These are phyloP conservation scores for Eubasilissa splendida DNA, from an alignment of 2,888 invertebrate species.

Conservation along the genomic window DNA sequence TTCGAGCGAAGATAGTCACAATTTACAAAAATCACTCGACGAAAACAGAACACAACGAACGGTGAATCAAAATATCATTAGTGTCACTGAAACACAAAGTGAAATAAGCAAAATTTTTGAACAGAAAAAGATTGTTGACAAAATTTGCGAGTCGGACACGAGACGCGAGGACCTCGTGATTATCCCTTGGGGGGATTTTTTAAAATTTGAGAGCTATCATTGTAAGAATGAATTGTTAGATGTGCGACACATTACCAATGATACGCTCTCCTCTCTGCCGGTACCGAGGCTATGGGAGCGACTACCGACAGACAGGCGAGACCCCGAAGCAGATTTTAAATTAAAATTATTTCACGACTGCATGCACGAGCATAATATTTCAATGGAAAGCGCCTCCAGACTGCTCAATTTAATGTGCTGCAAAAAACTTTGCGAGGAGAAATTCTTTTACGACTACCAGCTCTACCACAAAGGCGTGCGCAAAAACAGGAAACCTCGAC, in stretches of 20 bases:
- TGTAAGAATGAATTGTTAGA: neutral
- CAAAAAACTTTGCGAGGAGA: slow-evolving; percentile 36
- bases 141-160: slow-evolving; percentile 24
- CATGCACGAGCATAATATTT: slow-evolving; percentile 18
- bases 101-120: slow-evolving; percentile 26
- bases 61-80: neutral
- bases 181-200: slow-evolving; percentile 34
- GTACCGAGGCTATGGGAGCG: slow-evolving; percentile 32
- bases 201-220: neutral
- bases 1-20: neutral
- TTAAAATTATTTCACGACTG: slow-evolving; percentile 28
- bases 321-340: slow-evolving; percentile 2
- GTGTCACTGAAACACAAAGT: neutral
- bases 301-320: neutral
- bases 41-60: neutral
- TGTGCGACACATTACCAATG: slow-evolving; percentile 7
- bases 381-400: slow-evolving; percentile 30
- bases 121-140: slow-evolving; percentile 17
- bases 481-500: slow-evolving; percentile 8
- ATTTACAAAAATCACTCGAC: neutral
- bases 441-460: slow-evolving; percentile 31
- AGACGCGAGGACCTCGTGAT: slow-evolving; percentile 3
- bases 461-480: neutral
- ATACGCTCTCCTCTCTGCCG: slow-evolving; percentile 22
- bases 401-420: slow-evolving; percentile 46